These are phyloP conservation scores for Pteromalus puparum DNA, from an alignment of 1,140 invertebrate species.

Conservation along the genomic window DNA sequence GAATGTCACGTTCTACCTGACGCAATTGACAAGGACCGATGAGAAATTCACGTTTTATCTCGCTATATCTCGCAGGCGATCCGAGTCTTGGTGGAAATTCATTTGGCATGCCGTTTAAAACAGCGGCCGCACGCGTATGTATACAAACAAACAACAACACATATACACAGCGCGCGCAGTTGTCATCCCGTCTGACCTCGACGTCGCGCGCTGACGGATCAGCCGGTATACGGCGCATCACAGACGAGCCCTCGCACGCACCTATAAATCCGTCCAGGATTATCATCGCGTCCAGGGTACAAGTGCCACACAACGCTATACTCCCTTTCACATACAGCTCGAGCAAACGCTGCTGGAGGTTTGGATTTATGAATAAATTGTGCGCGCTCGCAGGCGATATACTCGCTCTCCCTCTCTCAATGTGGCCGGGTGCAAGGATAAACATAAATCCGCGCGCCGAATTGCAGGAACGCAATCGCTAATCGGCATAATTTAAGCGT, in stretches of 20 bases:
- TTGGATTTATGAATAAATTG: constrained; percentile 44
- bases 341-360: not conserved
- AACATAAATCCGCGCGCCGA: constrained; percentile 55
- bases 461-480: constrained; percentile 57
- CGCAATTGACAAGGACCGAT: too few species aligned
- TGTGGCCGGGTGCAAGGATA: constrained; percentile 38
- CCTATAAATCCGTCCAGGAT: constrained; percentile 48
- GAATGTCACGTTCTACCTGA: too few species aligned
- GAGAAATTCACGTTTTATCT: too few species aligned
- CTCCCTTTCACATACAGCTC: not conserved
- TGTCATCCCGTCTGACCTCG: not conserved
- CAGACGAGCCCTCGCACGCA: not conserved
- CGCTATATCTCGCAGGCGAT: too few species aligned
- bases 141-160: too few species aligned
- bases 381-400: not conserved
- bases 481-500: constrained; percentile 66
- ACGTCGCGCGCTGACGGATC: constrained; percentile 20
- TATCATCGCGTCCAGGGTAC: constrained; percentile 28
- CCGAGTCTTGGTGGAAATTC: too few species aligned
- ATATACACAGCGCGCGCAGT: not conserved
- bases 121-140: too few species aligned
- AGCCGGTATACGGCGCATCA: not conserved
- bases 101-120: too few species aligned
- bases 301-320: not conserved
- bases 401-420: constrained; percentile 4